Conservation (phyloP, 2,113 vertebrate species). For the Furnarius figulus region DNA sequence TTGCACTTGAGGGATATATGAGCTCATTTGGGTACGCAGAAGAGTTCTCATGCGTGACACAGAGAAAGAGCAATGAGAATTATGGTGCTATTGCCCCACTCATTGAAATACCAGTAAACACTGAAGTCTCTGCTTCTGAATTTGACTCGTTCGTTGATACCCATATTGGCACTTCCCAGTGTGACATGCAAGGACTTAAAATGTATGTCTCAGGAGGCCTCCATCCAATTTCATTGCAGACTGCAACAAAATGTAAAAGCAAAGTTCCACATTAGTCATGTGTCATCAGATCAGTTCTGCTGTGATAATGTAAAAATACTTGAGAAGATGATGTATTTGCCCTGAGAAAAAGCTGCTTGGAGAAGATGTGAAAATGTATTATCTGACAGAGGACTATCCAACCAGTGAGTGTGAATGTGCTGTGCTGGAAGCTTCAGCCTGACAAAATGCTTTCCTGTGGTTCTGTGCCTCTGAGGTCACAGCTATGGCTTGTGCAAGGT, state of each 20-base stretch:
- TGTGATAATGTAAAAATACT: not conserved
- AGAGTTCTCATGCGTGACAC: not conserved
- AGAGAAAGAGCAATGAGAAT: conserved; percentile 9
- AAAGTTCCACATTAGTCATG: not conserved
- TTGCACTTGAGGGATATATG: not conserved
- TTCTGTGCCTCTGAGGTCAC: not conserved
- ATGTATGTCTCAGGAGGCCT: not conserved
- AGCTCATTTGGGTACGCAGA: conserved; percentile 12
- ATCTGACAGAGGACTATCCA: not conserved
- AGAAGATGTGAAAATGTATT: not conserved
- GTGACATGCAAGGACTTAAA: not conserved
- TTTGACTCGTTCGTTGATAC: not conserved
- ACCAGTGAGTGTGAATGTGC: not conserved
- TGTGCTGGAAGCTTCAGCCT: not conserved
- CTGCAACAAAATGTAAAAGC: not conserved
- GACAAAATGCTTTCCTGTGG: not conserved
- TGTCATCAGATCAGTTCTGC: conserved; percentile 17
- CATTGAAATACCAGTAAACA: not conserved
- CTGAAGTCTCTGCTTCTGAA: not conserved
- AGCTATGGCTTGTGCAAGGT: not conserved
- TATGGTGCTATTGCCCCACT: not conserved
- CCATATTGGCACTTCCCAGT: not conserved
- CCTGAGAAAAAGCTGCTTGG: not conserved
- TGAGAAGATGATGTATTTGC: not conserved
- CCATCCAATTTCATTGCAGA: not conserved